Conservation (phyloP, 2,797 vertebrate species). For the Alcedo atthis region DNA sequence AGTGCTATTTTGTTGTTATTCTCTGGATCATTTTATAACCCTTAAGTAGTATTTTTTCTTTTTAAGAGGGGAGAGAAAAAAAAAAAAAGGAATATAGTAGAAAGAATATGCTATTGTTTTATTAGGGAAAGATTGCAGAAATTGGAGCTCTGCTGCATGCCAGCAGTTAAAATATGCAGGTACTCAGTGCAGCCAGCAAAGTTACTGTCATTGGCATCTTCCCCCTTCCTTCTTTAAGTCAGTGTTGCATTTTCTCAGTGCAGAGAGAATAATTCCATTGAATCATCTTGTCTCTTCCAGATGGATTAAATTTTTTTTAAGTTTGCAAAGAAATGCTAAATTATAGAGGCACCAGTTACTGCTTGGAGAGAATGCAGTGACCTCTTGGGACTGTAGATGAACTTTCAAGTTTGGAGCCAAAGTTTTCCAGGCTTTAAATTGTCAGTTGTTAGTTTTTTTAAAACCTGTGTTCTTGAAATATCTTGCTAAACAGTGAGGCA, state of each 20-base stretch:
- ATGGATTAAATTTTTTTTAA: neutral
- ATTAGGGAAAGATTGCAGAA: neutral
- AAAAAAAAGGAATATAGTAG: neutral
- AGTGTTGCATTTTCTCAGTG: neutral
- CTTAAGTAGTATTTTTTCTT: neutral
- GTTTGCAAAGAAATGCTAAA: conserved; percentile 12
- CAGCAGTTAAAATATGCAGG: conserved; percentile 17
- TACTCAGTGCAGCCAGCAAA: neutral
- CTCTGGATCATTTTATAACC: neutral
- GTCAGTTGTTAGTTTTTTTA: neutral
- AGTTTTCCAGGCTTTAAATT: neutral
- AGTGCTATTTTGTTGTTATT: conserved; percentile 68
- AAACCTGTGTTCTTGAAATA: neutral
- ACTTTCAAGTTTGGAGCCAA: conserved; percentile 29
- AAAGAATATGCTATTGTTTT: neutral
- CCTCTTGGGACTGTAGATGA: conserved; percentile 32
- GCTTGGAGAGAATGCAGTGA: conserved; percentile 21
- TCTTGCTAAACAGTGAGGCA: neutral
- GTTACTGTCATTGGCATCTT: neutral
- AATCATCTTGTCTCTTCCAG: conserved; percentile 36
- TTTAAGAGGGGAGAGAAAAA: neutral
- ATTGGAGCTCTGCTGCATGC: neutral
- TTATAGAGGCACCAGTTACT: conserved; percentile 18
- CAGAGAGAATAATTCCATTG: neutral
- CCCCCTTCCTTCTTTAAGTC: neutral